phyloP scores from a whole-genome alignment of 2,888 invertebrate species.

The Strigamia transsilvanica region DNA sequence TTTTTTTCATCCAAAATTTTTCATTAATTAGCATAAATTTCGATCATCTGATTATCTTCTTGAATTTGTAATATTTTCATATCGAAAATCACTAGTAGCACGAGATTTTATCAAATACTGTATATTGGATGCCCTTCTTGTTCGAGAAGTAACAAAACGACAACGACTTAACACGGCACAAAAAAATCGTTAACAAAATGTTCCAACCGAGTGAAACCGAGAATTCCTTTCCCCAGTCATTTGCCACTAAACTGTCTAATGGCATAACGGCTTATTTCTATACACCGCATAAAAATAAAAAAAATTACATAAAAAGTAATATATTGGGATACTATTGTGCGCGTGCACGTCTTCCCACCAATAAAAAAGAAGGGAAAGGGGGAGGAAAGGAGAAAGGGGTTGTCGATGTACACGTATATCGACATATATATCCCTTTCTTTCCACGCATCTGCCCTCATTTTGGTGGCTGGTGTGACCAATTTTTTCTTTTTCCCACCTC shows the following conservation, averaged over 20 bases:
- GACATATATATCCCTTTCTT: conserved; percentile 24
- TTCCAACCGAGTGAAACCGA: background rate
- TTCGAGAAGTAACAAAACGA: too few relatives aligned
- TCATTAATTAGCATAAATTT: too few relatives aligned
- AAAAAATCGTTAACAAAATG: background rate
- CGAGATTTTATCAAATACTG: too few relatives aligned
- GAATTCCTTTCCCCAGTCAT: background rate
- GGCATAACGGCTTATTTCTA: conserved; percentile 27
- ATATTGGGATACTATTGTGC: conserved; percentile 28
- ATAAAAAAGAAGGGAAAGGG: conserved; percentile 10
- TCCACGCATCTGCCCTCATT: conserved; percentile 40
- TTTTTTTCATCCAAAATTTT: too few relatives aligned
- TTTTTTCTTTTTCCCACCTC: conserved; percentile 37
- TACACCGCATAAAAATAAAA: background rate
- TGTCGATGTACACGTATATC: conserved; percentile 9
- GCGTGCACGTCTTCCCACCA: conserved; percentile 38
- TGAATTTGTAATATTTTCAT: too few relatives aligned
- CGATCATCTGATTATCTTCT: too few relatives aligned
- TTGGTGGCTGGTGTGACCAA: conserved; percentile 26
- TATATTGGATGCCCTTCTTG: too few relatives aligned
- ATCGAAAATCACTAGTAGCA: too few relatives aligned
- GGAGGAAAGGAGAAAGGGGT: conserved; percentile 26
- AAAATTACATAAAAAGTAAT: conserved; percentile 29
- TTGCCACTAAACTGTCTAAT: conserved; percentile 6
- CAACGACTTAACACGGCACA: background rate